Evolutionary conservation across 2,797 vertebrate genomes (phyloP).

Genomic region (Rhabdomys pumilio): DNA sequence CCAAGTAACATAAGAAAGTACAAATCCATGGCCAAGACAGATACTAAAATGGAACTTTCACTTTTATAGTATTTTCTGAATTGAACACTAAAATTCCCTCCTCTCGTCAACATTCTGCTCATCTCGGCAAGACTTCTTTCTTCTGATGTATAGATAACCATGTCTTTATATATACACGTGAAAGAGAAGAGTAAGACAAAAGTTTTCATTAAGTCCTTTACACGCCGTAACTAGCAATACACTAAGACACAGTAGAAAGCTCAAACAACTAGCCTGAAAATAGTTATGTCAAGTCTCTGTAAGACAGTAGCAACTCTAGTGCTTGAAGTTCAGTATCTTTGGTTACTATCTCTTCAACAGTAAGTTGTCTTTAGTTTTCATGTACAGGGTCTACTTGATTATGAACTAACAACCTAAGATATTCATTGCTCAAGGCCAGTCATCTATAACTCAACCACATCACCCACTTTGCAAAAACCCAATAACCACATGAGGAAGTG

Average conservation of each 20-base stretch:
- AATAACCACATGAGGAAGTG: background rate
- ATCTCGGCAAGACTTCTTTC: background rate
- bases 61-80: background rate
- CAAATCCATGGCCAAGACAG: background rate
- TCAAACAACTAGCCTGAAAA: background rate
- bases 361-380: constrained; percentile 34
- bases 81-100: background rate
- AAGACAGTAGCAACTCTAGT: background rate
- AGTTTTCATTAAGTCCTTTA: background rate
- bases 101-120: background rate
- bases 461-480: background rate
- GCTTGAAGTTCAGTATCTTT: background rate
- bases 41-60: constrained; percentile 9
- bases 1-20: background rate
- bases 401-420: background rate
- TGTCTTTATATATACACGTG: background rate
- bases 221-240: background rate
- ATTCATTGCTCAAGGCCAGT: background rate
- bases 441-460: background rate
- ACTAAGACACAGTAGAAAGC: constrained; percentile 1
- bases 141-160: background rate
- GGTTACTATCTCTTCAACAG: constrained; percentile 8
- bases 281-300: background rate
- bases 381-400: constrained; percentile 13
- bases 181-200: background rate